phyloP scores from a whole-genome alignment of 2,888 invertebrate species.

The Gordius sp. region DNA sequence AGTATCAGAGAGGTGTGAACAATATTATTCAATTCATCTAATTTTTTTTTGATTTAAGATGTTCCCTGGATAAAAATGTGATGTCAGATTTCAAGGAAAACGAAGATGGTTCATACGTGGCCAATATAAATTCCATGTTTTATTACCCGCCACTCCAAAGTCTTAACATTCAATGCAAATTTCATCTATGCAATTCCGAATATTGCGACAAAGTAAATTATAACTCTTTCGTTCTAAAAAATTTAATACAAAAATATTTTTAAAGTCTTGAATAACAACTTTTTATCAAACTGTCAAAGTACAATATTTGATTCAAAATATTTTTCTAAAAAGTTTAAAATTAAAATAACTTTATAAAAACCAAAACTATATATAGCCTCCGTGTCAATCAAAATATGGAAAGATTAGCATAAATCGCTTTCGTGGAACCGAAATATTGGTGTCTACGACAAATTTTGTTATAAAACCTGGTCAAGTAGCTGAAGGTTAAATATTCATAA shows the following conservation, averaged over 20 bases:
- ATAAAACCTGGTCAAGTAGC: neutral
- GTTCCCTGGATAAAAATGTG: neutral
- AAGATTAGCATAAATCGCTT: too few species aligned
- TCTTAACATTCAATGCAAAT: constrained; percentile 15
- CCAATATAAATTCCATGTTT: neutral
- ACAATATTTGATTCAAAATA: too few species aligned
- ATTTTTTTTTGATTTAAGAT: neutral
- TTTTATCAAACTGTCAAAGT: too few species aligned
- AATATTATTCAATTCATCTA: too few species aligned
- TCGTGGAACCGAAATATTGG: neutral
- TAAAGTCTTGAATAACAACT: too few species aligned
- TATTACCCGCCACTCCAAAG: constrained; percentile 4
- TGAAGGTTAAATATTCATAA: neutral
- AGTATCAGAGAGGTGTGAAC: too few species aligned
- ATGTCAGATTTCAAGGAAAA: constrained; percentile 5
- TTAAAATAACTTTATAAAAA: too few species aligned
- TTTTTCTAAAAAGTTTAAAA: too few species aligned
- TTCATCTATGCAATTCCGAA: neutral
- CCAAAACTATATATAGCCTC: too few species aligned
- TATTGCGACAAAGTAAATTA: neutral
- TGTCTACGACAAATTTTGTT: neutral
- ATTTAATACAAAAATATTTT: too few species aligned
- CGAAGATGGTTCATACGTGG: constrained; percentile 3
- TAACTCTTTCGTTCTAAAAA: too few species aligned
- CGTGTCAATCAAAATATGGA: too few species aligned